phyloP scores from a whole-genome alignment of 2,797 vertebrate species.

The Acrossocheilus wenchowensis region DNA sequence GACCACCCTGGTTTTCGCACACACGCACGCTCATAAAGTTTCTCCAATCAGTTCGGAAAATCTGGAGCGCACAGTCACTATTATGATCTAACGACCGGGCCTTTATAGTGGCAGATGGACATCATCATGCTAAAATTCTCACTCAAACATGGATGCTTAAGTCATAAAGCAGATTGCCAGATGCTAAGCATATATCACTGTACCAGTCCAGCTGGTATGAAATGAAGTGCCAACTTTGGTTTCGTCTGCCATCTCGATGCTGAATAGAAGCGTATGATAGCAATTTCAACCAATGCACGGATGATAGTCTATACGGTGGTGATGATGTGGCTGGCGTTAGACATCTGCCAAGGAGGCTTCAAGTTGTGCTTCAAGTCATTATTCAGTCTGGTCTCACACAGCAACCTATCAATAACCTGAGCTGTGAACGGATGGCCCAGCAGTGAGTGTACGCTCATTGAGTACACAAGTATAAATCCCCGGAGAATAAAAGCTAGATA shows the following conservation, averaged over 20 bases:
- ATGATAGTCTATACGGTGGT: constrained; percentile 16
- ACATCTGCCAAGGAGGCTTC: constrained; percentile 39
- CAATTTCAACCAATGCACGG: constrained; percentile 37
- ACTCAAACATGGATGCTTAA: constrained; percentile 40
- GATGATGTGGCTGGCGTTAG: constrained; percentile 44
- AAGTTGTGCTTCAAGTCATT: constrained; percentile 16
- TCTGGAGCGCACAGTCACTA: constrained; percentile 50
- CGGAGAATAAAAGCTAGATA: constrained; percentile 54
- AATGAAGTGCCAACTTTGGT: constrained; percentile 19
- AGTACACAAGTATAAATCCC: constrained; percentile 44
- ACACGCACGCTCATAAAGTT: constrained; percentile 47
- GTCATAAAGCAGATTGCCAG: constrained; percentile 38
- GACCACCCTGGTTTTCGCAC: constrained; percentile 76
- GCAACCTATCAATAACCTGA: constrained; percentile 62
- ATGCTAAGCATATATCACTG: constrained; percentile 29
- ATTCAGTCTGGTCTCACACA: constrained; percentile 41
- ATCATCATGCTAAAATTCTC: constrained; percentile 49
- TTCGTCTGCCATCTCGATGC: constrained; percentile 2
- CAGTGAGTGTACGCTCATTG: constrained; percentile 57
- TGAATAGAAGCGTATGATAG: constrained; percentile 41
- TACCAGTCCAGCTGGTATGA: constrained; percentile 23
- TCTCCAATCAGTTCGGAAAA: constrained; percentile 53
- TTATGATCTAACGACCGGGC: constrained; percentile 42
- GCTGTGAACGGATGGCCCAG: constrained; percentile 64
- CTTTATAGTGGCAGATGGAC: constrained; percentile 59